Percentiles rank a stretch among this genome's conserved stretches.
Evolutionary conservation across 2,113 vertebrate species (phyloP).

Genomic region (Eublepharis macularius): DNA sequence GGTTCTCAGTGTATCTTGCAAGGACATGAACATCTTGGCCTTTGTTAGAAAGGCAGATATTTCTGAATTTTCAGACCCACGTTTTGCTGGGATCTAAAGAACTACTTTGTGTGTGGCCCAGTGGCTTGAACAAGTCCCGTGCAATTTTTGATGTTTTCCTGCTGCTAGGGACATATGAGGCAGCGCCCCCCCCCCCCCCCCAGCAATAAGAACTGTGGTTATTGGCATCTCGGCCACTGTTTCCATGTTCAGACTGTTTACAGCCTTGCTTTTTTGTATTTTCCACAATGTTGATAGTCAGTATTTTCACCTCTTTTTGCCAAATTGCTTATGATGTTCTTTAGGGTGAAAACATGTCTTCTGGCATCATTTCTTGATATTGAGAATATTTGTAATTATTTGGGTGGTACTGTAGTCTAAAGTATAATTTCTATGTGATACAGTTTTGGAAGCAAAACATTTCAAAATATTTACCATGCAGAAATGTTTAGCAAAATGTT

Average conservation of each 20-base stretch:
- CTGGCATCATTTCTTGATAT: not conserved
- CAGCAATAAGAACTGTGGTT: not conserved
- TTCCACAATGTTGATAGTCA: not conserved
- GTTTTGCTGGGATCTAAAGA: not conserved
- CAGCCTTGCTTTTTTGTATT: not conserved
- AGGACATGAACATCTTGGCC: not conserved
- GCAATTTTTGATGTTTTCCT: too few species aligned
- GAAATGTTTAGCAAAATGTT: not conserved
- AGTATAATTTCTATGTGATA: not conserved
- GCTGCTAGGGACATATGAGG: too few species aligned
- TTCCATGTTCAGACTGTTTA: not conserved
- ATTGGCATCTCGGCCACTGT: not conserved
- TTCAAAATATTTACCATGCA: not conserved
- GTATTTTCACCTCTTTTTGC: not conserved
- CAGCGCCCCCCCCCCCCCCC: too few species aligned
- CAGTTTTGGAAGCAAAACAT: not conserved
- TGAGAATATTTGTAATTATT: not conserved
- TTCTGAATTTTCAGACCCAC: not conserved
- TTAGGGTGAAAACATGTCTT: not conserved
- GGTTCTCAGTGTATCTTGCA: not conserved
- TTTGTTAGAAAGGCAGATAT: not conserved
- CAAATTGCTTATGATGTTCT: not conserved
- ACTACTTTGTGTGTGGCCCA: not conserved
- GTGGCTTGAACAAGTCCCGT: too few species aligned
- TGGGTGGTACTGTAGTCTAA: not conserved